These are phyloP conservation scores for Ischnus inquisitorius DNA, from an alignment of 2,888 invertebrate species.

Conservation along the genomic window DNA sequence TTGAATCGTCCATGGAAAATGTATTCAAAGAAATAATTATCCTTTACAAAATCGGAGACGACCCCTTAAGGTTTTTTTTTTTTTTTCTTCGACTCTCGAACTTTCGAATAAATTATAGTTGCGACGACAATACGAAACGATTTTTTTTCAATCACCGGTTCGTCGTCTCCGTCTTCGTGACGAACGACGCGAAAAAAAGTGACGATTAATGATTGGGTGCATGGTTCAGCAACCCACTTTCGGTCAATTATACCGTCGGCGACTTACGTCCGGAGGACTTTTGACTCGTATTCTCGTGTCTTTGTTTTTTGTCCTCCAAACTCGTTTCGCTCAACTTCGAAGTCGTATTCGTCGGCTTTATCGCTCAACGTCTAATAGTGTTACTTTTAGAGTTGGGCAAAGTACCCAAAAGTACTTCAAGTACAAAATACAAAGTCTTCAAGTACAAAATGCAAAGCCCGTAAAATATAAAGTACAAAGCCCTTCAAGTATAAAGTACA, in stretches of 20 bases:
- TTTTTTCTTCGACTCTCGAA: background rate
- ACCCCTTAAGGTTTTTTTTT: background rate
- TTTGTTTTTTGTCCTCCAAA: background rate
- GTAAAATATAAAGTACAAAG: no score
- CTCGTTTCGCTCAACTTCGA: background rate
- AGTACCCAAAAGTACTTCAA: no score
- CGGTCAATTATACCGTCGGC: background rate
- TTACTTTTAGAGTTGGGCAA: no score
- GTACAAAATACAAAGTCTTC: no score
- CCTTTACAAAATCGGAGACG: background rate
- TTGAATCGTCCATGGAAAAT: background rate
- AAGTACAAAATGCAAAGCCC: no score
- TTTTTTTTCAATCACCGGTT: background rate
- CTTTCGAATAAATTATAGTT: background rate
- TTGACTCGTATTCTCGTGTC: background rate
- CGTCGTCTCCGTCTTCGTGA: background rate
- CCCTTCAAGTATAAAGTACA: no score
- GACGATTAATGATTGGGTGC: background rate
- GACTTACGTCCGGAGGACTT: background rate
- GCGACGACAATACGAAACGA: background rate
- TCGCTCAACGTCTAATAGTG: no score
- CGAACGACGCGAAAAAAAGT: background rate
- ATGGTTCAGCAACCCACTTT: constrained; percentile 6
- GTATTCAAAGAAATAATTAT: background rate
- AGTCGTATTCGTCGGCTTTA: no score